Conservation (phyloP, 1,140 invertebrate genomes). For the Nilaparvata lugens region DNA sequence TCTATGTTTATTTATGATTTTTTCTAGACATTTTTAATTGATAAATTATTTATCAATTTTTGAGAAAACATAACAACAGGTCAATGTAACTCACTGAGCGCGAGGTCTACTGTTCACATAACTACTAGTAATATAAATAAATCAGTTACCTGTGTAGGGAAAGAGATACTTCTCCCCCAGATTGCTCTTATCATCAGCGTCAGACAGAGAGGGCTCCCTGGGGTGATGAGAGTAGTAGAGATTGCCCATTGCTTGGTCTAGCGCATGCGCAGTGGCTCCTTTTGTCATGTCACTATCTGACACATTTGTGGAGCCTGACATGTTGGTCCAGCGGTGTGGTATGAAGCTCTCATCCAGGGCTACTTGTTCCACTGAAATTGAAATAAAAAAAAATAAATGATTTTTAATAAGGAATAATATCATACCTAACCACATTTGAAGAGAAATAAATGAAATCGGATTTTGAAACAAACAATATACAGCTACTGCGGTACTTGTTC, state of each 20-base stretch:
- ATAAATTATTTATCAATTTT: too few species aligned
- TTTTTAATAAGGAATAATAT: too few species aligned
- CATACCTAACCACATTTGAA: too few species aligned
- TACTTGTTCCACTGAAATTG: slow-evolving; percentile 8
- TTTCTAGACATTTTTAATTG: too few species aligned
- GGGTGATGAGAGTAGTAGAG: slow-evolving; percentile 10
- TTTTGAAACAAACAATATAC: too few species aligned
- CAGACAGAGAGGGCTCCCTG: slow-evolving; percentile 6
- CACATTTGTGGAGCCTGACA: slow-evolving; percentile 20
- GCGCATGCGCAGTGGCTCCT: slow-evolving; percentile 8
- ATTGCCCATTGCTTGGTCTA: slow-evolving; percentile 12
- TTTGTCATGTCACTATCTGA: slow-evolving; percentile 19
- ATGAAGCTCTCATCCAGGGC: slow-evolving; percentile 12
- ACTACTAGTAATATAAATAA: too few species aligned
- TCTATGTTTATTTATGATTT: too few species aligned
- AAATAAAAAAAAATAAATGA: not conserved
- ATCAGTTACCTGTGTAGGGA: slow-evolving; percentile 39
- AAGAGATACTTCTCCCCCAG: slow-evolving; percentile 36
- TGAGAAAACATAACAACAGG: too few species aligned
- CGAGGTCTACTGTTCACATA: too few species aligned
- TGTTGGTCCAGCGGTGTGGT: slow-evolving; percentile 26
- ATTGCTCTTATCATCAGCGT: slow-evolving; percentile 21
- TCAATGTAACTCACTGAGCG: too few species aligned
- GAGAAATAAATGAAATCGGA: too few species aligned
- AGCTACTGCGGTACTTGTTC: slow-evolving; percentile 9